Base-by-base conservation (phyloP, 2,113 vertebrate genomes). In the Hystrix cristata region DNA sequence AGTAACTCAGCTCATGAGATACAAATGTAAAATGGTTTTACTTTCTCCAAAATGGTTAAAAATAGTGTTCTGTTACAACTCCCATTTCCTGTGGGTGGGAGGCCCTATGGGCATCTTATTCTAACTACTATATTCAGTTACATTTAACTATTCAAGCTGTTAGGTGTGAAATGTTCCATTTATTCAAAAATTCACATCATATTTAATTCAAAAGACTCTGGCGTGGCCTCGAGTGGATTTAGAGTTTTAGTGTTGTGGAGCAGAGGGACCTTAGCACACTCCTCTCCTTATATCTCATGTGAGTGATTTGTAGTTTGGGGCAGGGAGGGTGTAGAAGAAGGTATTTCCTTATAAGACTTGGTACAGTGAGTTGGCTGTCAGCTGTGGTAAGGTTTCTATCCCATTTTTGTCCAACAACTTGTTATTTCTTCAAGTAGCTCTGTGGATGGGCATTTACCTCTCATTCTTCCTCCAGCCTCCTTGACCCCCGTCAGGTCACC, bases 161-260 rank as follows among this genome's bases (percentile, higher is more conserved):
- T 71, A 4, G 16, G 46, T 93, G 84, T 84, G 31, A 91, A 93
- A 59, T 57, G 29, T 88, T 15, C 27, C 62, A 7, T 48, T 90
- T 59, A 59, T 51, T 76, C 79, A 85, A 80, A 86, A 79, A 76
- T 57, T 65, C 0, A 34, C 55, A 5, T 57, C 19, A 29, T 57
- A 71, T 72, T 83, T 93, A 64, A 87, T 87, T 83, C 55, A 65
- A 65, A 87, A 59, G 79, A 21, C 23, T 83, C 34, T 91, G 31
- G 19, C 5, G 4, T 60, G 23, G 69, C 46, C 10, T 0, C 11
- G 57, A 60, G 11, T 57, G 12, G 11, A 51, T 11, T 12, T 80
- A 25, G 7, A 1, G 18, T 59, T 74, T 18, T 72, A 57, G 71
- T 11, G 34, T 25, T 43, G 46, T 67, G 53, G 11, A 23, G 12